Conservation (phyloP, 1,140 invertebrate species). For the Aradophagus sp. region DNA sequence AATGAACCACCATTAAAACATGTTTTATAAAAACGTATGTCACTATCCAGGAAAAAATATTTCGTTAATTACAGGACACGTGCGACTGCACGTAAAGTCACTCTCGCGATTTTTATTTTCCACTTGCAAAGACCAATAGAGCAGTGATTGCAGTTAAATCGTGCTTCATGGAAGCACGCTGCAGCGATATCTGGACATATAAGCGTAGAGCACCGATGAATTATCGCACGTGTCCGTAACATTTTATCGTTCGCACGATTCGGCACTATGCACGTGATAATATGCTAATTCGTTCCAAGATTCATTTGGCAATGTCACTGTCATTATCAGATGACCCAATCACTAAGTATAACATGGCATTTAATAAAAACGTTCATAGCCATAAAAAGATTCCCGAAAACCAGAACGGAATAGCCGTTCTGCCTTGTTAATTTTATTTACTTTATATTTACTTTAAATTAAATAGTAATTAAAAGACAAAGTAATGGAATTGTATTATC, state of each 20-base stretch:
- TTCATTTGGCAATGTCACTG: constrained; percentile 59
- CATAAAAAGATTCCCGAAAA: constrained; percentile 18
- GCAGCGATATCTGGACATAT: constrained; percentile 32
- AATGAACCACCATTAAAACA: too few relatives aligned
- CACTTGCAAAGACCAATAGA: constrained; percentile 42
- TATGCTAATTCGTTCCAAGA: constrained; percentile 65
- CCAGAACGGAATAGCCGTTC: too few relatives aligned
- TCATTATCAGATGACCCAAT: constrained; percentile 60
- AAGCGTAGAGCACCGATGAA: constrained; percentile 42
- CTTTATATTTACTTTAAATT: too few relatives aligned
- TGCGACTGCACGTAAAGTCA: constrained; percentile 13
- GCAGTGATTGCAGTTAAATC: constrained; percentile 35
- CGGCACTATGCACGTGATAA: constrained; percentile 59
- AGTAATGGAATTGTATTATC: too few relatives aligned
- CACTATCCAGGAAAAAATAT: constrained; percentile 27
- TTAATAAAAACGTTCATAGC: constrained; percentile 40
- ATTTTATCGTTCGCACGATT: constrained; percentile 59
- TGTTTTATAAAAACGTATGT: too few relatives aligned
- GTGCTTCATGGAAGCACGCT: constrained; percentile 18
- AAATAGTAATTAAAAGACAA: too few relatives aligned
- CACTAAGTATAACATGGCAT: constrained; percentile 52
- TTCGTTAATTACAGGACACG: constrained; percentile 5
- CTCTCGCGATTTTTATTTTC: constrained; percentile 42
- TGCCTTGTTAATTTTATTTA: too few relatives aligned
- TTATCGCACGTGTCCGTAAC: constrained; percentile 56